Evolutionary conservation across 2,888 invertebrate genomes (phyloP).

Genomic region (Drosophila neotestacea): DNA sequence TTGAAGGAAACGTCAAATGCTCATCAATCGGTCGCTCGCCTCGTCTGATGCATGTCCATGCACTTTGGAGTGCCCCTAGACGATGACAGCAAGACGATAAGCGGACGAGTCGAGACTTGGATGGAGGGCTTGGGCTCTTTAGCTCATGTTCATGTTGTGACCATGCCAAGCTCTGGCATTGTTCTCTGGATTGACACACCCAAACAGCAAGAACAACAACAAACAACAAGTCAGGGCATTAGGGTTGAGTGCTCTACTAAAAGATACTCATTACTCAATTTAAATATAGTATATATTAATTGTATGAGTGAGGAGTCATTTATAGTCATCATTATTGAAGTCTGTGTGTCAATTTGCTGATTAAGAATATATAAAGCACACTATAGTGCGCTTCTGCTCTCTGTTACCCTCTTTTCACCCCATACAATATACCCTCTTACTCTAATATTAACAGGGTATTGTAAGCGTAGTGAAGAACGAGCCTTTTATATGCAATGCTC

Average conservation of each 20-base stretch:
- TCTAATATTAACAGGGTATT: too few species aligned
- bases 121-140: constrained; percentile 8
- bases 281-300: too few species aligned
- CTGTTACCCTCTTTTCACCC: too few species aligned
- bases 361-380: too few species aligned
- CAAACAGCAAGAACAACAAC: constrained; percentile 21
- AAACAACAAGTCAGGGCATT: neutral
- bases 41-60: constrained; percentile 56
- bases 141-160: constrained; percentile 56
- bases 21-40: constrained; percentile 68
- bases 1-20: constrained; percentile 34
- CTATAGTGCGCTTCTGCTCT: too few species aligned
- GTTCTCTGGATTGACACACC: constrained; percentile 49
- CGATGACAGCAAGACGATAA: constrained; percentile 68
- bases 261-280: too few species aligned
- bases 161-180: constrained; percentile 57
- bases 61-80: constrained; percentile 64
- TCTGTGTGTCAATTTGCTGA: too few species aligned
- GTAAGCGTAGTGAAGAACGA: constrained; percentile 2
- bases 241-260: neutral
- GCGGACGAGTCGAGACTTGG: constrained; percentile 36
- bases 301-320: too few species aligned
- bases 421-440: too few species aligned
- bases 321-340: too few species aligned
- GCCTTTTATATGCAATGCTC: constrained; percentile 26